Conservation (phyloP, 2,113 vertebrate species). For the Cyprinodon variegatus region DNA sequence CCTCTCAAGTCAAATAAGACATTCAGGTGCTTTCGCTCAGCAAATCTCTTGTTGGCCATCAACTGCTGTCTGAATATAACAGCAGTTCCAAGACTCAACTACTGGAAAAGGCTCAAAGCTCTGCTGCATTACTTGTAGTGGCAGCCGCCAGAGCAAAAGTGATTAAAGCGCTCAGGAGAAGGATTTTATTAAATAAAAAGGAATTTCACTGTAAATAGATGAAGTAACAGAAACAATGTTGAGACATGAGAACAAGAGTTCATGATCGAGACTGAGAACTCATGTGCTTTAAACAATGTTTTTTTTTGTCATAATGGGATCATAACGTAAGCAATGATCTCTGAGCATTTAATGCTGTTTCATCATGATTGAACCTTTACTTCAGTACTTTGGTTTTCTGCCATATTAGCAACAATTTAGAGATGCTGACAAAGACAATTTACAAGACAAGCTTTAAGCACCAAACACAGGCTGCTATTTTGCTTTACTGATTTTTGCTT, state of each 20-base stretch:
- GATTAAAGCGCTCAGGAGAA: not conserved
- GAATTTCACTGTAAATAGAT: not conserved
- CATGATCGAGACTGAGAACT: not conserved
- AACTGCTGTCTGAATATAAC: not conserved
- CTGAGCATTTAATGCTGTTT: not conserved
- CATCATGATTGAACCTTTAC: not conserved
- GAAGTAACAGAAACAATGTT: not conserved
- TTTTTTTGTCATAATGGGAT: not conserved
- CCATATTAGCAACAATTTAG: not conserved
- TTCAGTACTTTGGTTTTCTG: not conserved
- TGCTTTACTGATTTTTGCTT: not conserved
- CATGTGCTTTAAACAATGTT: not conserved
- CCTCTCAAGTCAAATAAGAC: constrained; percentile 55
- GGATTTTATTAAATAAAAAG: not conserved
- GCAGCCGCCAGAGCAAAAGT: not conserved
- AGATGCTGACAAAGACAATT: not conserved
- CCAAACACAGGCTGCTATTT: not conserved
- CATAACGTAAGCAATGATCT: not conserved
- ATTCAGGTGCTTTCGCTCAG: constrained; percentile 2
- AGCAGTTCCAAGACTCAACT: not conserved
- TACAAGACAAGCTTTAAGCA: constrained; percentile 4
- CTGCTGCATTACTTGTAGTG: constrained; percentile 1
- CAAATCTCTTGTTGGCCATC: not conserved
- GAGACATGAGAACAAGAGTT: not conserved
- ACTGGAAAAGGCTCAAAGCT: not conserved